These are phyloP conservation scores for Sparus aurata DNA, from an alignment of 2,797 vertebrate genomes.

Conservation along the genomic window DNA sequence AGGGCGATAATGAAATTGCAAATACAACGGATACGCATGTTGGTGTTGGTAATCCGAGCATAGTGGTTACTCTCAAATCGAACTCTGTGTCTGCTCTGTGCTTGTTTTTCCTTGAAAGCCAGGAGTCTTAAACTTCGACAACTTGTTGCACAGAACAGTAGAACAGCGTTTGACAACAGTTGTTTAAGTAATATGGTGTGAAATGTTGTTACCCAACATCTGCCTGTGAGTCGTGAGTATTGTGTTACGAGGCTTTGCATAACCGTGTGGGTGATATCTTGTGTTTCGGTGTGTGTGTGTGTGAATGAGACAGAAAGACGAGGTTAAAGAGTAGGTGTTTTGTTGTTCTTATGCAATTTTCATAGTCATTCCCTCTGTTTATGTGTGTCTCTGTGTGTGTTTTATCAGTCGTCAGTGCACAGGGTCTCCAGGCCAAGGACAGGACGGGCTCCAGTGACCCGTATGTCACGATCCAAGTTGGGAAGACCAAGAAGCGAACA, in stretches of 20 bases:
- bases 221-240: slow-evolving; percentile 59
- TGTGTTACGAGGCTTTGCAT: slow-evolving; percentile 65
- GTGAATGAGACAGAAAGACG: slow-evolving; percentile 43
- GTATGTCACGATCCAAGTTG: slow-evolving; percentile 97
- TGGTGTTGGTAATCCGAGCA: no score
- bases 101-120: not conserved
- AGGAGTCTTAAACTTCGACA: not conserved
- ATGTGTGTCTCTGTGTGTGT: slow-evolving; percentile 20
- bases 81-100: not conserved
- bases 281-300: slow-evolving; percentile 26
- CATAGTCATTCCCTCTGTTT: slow-evolving; percentile 12
- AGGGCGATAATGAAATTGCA: not conserved
- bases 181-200: slow-evolving; percentile 23
- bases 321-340: slow-evolving; percentile 65
- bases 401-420: slow-evolving; percentile 92
- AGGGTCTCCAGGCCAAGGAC: slow-evolving; percentile 98
- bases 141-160: slow-evolving; percentile 11
- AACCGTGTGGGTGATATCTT: slow-evolving; percentile 64
- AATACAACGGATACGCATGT: not conserved
- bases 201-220: slow-evolving; percentile 52
- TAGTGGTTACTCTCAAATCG: not conserved
- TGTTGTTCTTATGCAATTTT: slow-evolving; percentile 77
- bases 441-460: slow-evolving; percentile 97
- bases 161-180: not conserved
- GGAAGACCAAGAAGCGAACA: slow-evolving; percentile 98